These are phyloP conservation scores for Scomberomorus guttatus DNA, from an alignment of 2,797 vertebrate species.

Conservation along the genomic window DNA sequence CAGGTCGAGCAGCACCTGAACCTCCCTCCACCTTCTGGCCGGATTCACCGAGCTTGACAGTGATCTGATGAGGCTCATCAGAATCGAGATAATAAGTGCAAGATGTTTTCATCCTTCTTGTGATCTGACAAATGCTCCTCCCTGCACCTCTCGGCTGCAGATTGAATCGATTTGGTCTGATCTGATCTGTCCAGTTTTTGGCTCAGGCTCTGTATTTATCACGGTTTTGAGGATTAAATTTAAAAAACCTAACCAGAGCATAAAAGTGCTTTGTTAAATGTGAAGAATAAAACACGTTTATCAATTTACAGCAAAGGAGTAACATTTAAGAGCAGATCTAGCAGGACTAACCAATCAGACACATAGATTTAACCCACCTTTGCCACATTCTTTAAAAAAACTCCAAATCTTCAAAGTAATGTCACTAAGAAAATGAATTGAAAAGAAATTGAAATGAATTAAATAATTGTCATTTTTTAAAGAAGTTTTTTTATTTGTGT, in stretches of 20 bases:
- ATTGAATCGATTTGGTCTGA: background rate
- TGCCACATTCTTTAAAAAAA: too few species aligned
- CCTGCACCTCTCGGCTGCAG: background rate
- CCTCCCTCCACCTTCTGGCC: conserved; percentile 1
- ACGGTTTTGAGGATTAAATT: background rate
- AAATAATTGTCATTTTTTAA: too few species aligned
- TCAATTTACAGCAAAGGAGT: background rate
- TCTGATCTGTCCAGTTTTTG: background rate
- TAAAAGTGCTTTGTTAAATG: background rate
- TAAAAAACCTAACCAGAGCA: background rate
- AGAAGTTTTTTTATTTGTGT: background rate
- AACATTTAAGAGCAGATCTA: background rate
- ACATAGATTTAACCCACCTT: background rate
- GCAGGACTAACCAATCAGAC: background rate
- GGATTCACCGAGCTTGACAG: conserved; percentile 6
- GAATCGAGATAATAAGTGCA: conserved; percentile 46
- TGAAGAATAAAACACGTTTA: background rate
- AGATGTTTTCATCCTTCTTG: conserved; percentile 18
- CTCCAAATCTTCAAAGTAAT: too few species aligned
- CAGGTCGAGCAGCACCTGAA: conserved; percentile 10
- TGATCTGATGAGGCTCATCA: conserved; percentile 47
- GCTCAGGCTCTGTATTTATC: background rate
- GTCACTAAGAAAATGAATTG: too few species aligned
- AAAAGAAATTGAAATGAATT: too few species aligned
- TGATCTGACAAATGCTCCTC: background rate